Evolutionary conservation across 2,113 vertebrate species (phyloP), one percentile per base, ranked within the genome.

Genomic region (Sardina pilchardus): DNA sequence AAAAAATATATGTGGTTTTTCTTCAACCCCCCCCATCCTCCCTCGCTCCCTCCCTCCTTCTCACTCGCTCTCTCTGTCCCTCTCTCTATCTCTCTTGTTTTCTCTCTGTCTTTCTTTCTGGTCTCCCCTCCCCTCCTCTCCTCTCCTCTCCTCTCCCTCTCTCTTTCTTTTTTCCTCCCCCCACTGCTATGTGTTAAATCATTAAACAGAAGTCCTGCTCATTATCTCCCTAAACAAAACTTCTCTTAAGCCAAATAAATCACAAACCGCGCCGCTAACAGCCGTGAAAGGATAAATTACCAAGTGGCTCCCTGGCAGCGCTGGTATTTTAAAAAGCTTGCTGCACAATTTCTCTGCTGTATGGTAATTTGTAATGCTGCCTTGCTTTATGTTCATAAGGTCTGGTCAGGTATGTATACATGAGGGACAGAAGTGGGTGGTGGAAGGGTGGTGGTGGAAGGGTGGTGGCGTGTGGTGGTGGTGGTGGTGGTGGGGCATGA

Each of bases 241-340:
- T 97, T 96, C 95, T 94, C 95, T 94, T 97, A 96, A 96, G 97
- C 96, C 96, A 97, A 97, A 98, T 97, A 97, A 97, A 98, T 97
- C 96, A 98, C 95, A 94, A 92, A 95, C 91, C 92, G 95, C 94
- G 94, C 95, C 92, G 92, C 92, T 93, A 97, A 96, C 93, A 94
- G 95, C 96, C 94, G 91, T 95, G 96, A 97, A 97, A 96, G 97
- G 97, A 97, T 97, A 97, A 97, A 97, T 98, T 97, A 97, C 94
- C 95, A 93, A 95, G 95, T 93, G 95, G 94, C 96, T 95, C 95
- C 90, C 92, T 97, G 97, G 97, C 97, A 97, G 96, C 95, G 95
- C 96, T 97, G 97, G 96, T 98, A 98, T 98, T 98, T 98, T 97
- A 97, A 99, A 97, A 97, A 97, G 97, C 96, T 96, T 97, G 97